Evolutionary conservation across 2,888 invertebrate genomes (phyloP).

Genomic region (Caenorhabditis zanzibari): DNA sequence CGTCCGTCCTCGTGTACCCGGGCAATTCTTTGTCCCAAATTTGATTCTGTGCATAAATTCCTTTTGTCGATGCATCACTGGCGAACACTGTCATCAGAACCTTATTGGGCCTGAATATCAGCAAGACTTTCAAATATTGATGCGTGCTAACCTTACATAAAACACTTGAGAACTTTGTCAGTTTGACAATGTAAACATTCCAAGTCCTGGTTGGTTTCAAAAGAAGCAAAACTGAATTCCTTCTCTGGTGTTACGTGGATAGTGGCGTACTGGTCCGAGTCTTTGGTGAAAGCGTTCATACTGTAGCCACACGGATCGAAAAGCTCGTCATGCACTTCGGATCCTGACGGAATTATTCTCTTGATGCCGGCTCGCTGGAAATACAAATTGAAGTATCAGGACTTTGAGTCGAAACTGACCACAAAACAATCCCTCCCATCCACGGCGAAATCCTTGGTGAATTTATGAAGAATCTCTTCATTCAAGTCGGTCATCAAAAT

Average conservation of each 20-base stretch:
- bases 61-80: constrained; percentile 88
- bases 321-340: constrained; percentile 96
- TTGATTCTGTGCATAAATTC: constrained; percentile 77
- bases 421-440: constrained; percentile 79
- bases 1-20: constrained; percentile 79
- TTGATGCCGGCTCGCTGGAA: too few species aligned
- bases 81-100: constrained; percentile 96
- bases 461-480: constrained; percentile 93
- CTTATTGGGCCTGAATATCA: constrained; percentile 73
- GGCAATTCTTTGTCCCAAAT: constrained; percentile 81
- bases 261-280: constrained; percentile 95
- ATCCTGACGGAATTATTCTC: constrained; percentile 89
- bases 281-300: constrained; percentile 96
- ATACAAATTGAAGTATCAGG: too few species aligned
- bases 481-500: constrained; percentile 95
- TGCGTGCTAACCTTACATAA: too few species aligned
- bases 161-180: constrained; percentile 76
- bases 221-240: constrained; percentile 94
- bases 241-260: constrained; percentile 99
- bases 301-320: constrained; percentile 99
- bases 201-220: constrained; percentile 89
- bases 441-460: constrained; percentile 89
- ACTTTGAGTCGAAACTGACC: constrained; percentile 36
- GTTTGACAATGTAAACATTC: constrained; percentile 82
- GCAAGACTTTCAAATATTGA: too few species aligned